Evolutionary conservation across 2,888 invertebrate genomes (phyloP).

Genomic region (Drosophila buzzatii): DNA sequence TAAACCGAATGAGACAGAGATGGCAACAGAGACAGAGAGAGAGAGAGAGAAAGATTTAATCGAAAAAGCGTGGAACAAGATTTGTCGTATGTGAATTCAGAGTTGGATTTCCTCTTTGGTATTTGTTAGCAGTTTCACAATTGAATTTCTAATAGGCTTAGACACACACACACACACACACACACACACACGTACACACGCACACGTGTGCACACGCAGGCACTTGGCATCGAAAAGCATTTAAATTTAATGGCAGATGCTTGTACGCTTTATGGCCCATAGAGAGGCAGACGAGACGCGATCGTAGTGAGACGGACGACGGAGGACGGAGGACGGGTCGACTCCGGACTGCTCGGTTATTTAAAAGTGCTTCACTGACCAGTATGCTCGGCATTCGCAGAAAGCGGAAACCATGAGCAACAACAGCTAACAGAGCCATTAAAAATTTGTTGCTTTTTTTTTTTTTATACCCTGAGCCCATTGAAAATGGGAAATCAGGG

Average conservation of each 20-base stretch:
- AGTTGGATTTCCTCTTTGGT: slow-evolving; percentile 18
- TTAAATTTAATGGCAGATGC: slow-evolving; percentile 77
- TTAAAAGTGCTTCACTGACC: slow-evolving; percentile 47
- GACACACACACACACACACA: slow-evolving; percentile 3
- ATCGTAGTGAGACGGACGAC: not conserved
- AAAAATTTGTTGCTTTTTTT: not conserved
- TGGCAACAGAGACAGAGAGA: not conserved
- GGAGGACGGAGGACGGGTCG: not conserved
- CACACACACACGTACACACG: slow-evolving; percentile 1
- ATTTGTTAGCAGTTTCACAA: slow-evolving; percentile 44
- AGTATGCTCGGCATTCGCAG: slow-evolving; percentile 49
- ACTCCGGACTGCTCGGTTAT: slow-evolving; percentile 19
- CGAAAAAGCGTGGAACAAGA: slow-evolving; percentile 34
- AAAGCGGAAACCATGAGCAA: slow-evolving; percentile 36
- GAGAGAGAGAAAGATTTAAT: slow-evolving; percentile 53
- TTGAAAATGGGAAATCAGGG: too few species aligned
- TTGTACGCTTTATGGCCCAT: slow-evolving; percentile 68
- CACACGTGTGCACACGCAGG: slow-evolving; percentile 3
- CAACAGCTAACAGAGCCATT: slow-evolving; percentile 13
- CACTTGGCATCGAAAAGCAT: slow-evolving; percentile 75
- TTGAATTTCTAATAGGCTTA: slow-evolving; percentile 78
- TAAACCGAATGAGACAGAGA: not conserved
- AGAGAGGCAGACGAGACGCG: slow-evolving; percentile 2
- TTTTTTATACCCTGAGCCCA: not conserved
- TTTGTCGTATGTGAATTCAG: slow-evolving; percentile 13